Base-by-base conservation (phyloP, 2,113 vertebrate species). In the Podocnemis expansa region DNA sequence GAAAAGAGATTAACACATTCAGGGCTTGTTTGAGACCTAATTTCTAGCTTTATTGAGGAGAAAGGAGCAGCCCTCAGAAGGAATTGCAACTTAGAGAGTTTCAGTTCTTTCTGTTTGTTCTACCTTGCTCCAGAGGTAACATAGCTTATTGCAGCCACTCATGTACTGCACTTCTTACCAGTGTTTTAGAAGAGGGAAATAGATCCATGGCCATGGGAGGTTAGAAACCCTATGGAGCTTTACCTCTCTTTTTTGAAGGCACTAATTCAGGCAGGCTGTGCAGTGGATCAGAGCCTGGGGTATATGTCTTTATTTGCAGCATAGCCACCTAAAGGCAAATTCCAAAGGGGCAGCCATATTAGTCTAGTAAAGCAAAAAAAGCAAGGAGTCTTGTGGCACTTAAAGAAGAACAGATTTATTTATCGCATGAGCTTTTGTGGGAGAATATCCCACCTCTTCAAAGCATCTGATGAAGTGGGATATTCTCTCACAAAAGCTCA, bases 221-320 rank as follows among this genome's bases (percentile, higher is more conserved):
- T 8, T 27, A 27, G 8, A 41, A 51, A 55, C 38, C 38, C 31
- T 13, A 10, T 3, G 31, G 31, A 78, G 38, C 3, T 38, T 45
- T n/a, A 29, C 82, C 52, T 45, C 12, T 29, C 38, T 45, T 5
- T 43, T 76, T 43, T 54, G 6, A 21, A 4, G 7, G 31, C 2
- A 13, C 38, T 10, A 19, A 52, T 34, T n/a, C 70, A 34, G 45
- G 16, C 14, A 54, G 24, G 14, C 34, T 73, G 70, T 1, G 0
- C 2, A 75, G 22, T 12, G 38, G 52, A 12, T 13, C 45, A 75
- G 16, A 75, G 22, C 1, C 0, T 19, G 45, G 22, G 6, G 5
- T 16, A 24, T 63, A n/a, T 12, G 34, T 29, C 45, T 2, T 1
- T 13, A 12, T 10, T 67, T 27, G 21, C 34, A 76, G 47, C 1